Evolutionary conservation across 2,888 invertebrate species (phyloP).

Genomic region (Rotaria socialis): DNA sequence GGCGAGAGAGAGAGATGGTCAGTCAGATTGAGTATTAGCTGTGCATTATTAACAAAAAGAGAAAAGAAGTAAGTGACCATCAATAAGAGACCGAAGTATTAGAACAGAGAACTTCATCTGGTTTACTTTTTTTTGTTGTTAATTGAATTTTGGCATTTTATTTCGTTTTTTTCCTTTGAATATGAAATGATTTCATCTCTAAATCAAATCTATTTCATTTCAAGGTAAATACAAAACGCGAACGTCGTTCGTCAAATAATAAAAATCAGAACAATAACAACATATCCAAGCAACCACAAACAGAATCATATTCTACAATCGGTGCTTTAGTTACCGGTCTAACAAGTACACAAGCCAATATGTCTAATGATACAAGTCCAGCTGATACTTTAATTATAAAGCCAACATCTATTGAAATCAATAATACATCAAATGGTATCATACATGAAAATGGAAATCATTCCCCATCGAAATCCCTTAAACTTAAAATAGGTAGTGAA

Average conservation of each 20-base stretch:
- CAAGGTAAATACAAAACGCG: slow-evolving; percentile 26
- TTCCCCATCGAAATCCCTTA: neutral
- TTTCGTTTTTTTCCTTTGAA: neutral
- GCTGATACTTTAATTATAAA: neutral
- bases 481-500: neutral
- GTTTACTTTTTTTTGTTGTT: neutral
- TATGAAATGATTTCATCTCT: neutral
- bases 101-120: neutral
- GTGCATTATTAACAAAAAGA: slow-evolving; percentile 5
- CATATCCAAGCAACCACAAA: neutral
- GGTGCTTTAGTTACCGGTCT: slow-evolving; percentile 13
- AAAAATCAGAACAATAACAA: slow-evolving; percentile 5
- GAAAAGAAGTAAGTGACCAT: slow-evolving; percentile 1
- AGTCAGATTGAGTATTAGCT: slow-evolving; percentile 6
- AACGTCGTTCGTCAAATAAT: slow-evolving; percentile 25
- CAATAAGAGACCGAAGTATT: neutral
- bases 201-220: slow-evolving; percentile 21
- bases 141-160: neutral
- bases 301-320: neutral
- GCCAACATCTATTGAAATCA: slow-evolving; percentile 31
- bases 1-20: neutral
- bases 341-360: slow-evolving; percentile 6
- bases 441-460: neutral
- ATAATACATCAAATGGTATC: neutral
- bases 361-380: neutral